phyloP scores from a whole-genome alignment of 2,113 vertebrate species.

The Xenus cinereus region DNA sequence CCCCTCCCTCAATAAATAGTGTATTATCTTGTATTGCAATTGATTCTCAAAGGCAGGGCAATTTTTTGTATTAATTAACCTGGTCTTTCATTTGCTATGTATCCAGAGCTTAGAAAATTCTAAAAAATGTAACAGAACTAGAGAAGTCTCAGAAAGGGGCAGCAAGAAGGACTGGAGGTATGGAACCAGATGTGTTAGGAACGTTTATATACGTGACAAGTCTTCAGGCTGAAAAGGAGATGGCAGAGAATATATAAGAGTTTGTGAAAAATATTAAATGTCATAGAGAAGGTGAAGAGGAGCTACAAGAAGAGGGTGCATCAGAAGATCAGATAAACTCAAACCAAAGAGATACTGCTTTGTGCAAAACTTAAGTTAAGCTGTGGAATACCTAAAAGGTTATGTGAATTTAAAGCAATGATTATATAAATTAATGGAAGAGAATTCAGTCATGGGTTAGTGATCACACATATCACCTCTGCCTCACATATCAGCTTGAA shows the following conservation, averaged over 20 bases:
- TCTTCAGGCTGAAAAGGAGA: not conserved
- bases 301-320: not conserved
- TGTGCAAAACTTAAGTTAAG: not conserved
- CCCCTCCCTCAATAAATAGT: not conserved
- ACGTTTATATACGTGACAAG: not conserved
- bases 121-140: not conserved
- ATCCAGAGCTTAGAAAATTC: not conserved
- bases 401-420: not conserved
- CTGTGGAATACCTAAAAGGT: not conserved
- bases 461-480: not conserved
- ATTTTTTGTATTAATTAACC: not conserved
- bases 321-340: not conserved
- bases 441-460: not conserved
- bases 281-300: not conserved
- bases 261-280: not conserved
- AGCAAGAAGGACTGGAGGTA: not conserved
- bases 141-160: not conserved
- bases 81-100: not conserved
- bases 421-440: not conserved
- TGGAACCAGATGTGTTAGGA: not conserved
- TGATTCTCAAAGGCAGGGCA: not conserved
- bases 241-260: not conserved
- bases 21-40: not conserved
- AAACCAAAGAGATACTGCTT: not conserved
- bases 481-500: not conserved